Conservation (phyloP, 64 coral and sea anemone species). For the Montipora cactus region DNA sequence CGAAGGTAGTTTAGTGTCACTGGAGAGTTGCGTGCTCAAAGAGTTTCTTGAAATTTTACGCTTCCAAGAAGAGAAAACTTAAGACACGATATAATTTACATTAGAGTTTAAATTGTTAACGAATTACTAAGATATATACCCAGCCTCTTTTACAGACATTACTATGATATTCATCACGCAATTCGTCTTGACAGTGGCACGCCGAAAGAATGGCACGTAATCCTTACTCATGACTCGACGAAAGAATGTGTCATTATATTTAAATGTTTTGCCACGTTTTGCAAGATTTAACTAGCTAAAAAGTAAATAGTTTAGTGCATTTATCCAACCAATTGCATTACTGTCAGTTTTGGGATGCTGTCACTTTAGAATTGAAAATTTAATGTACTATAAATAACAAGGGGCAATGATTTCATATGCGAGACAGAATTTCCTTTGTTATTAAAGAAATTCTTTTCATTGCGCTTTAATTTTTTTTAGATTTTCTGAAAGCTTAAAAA, state of each 20-base stretch:
- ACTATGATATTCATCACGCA: background rate
- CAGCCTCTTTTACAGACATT: background rate
- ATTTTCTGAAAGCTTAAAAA: background rate
- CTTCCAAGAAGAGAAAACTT: background rate
- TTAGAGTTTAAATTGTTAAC: background rate
- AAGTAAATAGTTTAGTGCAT: background rate
- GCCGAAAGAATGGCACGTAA: too few species aligned
- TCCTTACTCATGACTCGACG: too few species aligned
- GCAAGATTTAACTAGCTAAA: background rate
- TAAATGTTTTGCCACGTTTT: conserved; percentile 14
- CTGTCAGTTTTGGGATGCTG: too few species aligned
- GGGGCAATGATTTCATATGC: too few species aligned
- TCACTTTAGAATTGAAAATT: too few species aligned
- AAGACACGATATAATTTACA: background rate
- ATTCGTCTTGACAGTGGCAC: background rate
- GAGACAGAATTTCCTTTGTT: too few species aligned
- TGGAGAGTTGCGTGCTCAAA: background rate
- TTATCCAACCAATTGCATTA: background rate
- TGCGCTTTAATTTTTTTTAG: background rate
- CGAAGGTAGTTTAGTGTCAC: background rate
- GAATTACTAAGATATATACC: background rate
- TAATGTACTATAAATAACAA: too few species aligned
- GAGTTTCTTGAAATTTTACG: background rate
- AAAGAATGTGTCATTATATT: background rate
- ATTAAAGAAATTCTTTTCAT: background rate